Evolutionary conservation across 1,140 invertebrate species (phyloP), one percentile per base, ranked within the genome.

Genomic region (Papilio polytes): DNA sequence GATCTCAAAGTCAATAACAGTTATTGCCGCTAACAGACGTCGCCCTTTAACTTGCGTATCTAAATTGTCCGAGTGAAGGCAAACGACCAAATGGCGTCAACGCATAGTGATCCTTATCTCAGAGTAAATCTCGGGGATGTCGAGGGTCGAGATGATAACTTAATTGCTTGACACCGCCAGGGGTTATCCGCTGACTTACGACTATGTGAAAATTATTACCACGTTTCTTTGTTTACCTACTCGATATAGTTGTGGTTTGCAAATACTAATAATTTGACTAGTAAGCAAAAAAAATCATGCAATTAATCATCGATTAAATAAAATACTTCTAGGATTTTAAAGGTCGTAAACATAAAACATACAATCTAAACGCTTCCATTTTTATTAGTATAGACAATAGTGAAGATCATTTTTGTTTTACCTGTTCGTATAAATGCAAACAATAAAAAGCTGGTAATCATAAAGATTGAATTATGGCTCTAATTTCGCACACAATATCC

Each of bases 11-110:
- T 80, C 85, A 88, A 92, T 93, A 91, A 91, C 87, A 88, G 85
- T 90, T 88, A 93, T 90, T 92, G 88, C 87, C 89, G 84, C 89
- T 89, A 90, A 91, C 85, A 89, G 89, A 89, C 85, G 90, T 74
- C 79, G 74, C 80, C 81, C 89, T 85, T 86, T 88, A 87, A 87
- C 74, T 76, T 76, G 20, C 44, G 44, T 76, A 76, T 90, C 88
- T 91, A 91, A 94, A 94, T 92, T 91, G 92, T 91, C 86, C 91
- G 92, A 92, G 91, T 80, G 80, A 90, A 80, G 83, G 85, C 87
- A 87, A 89, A 86, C 84, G 83, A 86, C 91, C 91, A 94, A 93
- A 93, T 93, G 92, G 91, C 92, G 91, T 93, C 91, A 92, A 91
- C 89, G 92, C 84, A 90, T 89, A 87, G 89, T 76, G 88, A 90